Evolutionary conservation across 1,140 invertebrate genomes (phyloP).

Genomic region (Hycleus phaleratus): DNA sequence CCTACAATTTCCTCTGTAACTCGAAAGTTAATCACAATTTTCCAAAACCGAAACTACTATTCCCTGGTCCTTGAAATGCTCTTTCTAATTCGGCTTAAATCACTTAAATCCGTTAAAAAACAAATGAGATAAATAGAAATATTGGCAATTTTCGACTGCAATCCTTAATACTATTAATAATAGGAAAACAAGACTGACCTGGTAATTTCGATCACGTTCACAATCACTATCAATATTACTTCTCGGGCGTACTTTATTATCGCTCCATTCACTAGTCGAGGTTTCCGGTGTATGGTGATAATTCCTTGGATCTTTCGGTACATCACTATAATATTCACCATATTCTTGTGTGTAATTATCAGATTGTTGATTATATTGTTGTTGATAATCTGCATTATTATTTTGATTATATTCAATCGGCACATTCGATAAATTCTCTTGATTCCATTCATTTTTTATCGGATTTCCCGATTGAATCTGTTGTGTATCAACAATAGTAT

Average conservation of each 20-base stretch:
- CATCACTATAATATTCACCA: conserved; percentile 48
- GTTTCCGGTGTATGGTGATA: conserved; percentile 49
- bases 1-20: too few species aligned
- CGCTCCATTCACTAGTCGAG: conserved; percentile 39
- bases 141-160: too few species aligned
- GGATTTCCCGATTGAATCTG: conserved; percentile 30
- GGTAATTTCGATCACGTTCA: conserved; percentile 27
- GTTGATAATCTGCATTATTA: conserved; percentile 16
- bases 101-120: too few species aligned
- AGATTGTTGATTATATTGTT: conserved; percentile 24
- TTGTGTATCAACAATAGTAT: conserved; percentile 35
- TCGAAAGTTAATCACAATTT: too few species aligned
- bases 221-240: conserved; percentile 45
- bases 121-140: too few species aligned
- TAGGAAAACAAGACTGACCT: conserved; percentile 11
- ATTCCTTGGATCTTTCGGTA: conserved; percentile 51
- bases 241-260: conserved; percentile 42
- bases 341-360: conserved; percentile 38
- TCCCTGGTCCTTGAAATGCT: too few species aligned
- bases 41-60: too few species aligned
- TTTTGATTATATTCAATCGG: conserved; percentile 33
- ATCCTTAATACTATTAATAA: too few species aligned
- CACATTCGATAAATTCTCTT: conserved; percentile 31
- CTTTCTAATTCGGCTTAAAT: too few species aligned
- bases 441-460: conserved; percentile 35